phyloP scores from a whole-genome alignment of 2,888 invertebrate species.

The Drosophila recens region DNA sequence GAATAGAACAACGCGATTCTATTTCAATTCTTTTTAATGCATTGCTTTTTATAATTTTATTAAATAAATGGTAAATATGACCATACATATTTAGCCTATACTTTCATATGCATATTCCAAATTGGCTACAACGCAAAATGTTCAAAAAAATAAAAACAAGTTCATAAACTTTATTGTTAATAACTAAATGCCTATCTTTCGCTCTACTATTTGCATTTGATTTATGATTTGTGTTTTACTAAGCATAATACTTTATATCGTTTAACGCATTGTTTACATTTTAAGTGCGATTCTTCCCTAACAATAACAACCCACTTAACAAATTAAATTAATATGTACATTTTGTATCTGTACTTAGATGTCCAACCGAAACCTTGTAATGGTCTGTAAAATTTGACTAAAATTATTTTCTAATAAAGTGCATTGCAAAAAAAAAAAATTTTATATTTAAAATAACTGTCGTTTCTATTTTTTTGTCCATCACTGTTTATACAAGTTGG shows the following conservation, averaged over 20 bases:
- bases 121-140: constrained; percentile 34
- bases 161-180: constrained; percentile 12
- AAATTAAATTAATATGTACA: constrained; percentile 25
- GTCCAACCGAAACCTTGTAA: constrained; percentile 54
- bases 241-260: constrained; percentile 41
- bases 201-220: constrained; percentile 18
- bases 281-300: constrained; percentile 67
- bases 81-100: constrained; percentile 52
- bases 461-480: background rate
- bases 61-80: too few relatives aligned
- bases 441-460: constrained; percentile 38
- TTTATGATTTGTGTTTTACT: constrained; percentile 29
- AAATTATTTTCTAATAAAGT: constrained; percentile 55
- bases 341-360: constrained; percentile 69
- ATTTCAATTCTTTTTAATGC: too few relatives aligned
- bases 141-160: constrained; percentile 16
- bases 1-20: constrained; percentile 10
- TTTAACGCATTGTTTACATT: constrained; percentile 55
- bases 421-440: constrained; percentile 49
- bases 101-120: constrained; percentile 45
- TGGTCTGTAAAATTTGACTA: constrained; percentile 55
- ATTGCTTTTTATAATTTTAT: too few relatives aligned
- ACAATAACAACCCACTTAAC: constrained; percentile 15
- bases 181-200: constrained; percentile 4
- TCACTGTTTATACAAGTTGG: background rate